These are phyloP conservation scores for Hippopotamus amphibius DNA, from an alignment of 2,113 vertebrate genomes.

Conservation along the genomic window DNA sequence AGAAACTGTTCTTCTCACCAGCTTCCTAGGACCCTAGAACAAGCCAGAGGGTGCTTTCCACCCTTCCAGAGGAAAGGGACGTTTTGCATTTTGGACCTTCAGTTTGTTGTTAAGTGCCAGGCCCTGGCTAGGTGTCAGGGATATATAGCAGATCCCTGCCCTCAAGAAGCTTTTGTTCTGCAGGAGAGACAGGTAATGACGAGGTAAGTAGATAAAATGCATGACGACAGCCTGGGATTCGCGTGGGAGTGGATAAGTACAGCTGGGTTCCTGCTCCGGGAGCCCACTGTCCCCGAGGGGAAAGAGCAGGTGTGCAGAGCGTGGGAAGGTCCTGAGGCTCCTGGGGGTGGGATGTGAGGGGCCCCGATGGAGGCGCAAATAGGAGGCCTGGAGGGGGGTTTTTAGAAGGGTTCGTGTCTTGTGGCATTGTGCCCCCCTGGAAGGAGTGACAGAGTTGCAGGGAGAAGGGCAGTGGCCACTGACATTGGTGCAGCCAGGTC, in stretches of 20 bases:
- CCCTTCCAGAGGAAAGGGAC: neutral
- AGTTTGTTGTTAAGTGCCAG: neutral
- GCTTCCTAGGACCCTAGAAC: neutral
- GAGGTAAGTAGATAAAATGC: neutral
- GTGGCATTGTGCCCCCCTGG: rapidly evolving
- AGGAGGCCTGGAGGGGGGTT: neutral
- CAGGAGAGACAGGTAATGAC: neutral
- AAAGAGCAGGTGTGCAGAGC: neutral
- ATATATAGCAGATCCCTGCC: neutral
- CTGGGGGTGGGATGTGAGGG: neutral
- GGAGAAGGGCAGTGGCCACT: neutral
- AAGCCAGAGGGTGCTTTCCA: neutral
- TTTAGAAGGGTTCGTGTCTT: neutral
- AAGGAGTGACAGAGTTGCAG: neutral
- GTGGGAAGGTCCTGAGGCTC: rapidly evolving
- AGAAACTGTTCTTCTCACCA: neutral
- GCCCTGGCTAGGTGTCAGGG: neutral
- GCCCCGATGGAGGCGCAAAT: rapidly evolving
- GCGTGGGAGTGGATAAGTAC: rapidly evolving
- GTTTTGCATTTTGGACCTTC: neutral
- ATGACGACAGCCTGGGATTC: rapidly evolving
- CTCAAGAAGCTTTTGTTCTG: neutral
- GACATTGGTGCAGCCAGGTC: rapidly evolving
- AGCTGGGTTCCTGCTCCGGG: rapidly evolving
- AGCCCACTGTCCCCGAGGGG: neutral